Evolutionary conservation across 2,113 vertebrate species (phyloP), one percentile per base, ranked within the genome.

Genomic region (Chinchilla lanigera): DNA sequence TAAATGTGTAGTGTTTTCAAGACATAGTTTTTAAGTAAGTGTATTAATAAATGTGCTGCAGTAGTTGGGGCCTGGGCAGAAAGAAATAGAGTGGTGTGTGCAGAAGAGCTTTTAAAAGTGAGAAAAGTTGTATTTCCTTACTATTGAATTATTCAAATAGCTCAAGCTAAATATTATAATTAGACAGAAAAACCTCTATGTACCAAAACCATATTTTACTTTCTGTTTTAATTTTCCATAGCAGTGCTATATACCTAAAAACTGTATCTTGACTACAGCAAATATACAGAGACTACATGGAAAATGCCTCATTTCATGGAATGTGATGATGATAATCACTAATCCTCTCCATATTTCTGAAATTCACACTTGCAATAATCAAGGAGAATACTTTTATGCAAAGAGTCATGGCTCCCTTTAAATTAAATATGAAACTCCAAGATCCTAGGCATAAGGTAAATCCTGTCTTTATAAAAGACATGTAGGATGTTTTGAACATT

Each of bases 391-490:
- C 14, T 71, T 95, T 89, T 22, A 38, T 75, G 41, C 28, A 82
- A 47, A 90, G 5, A 38, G 3, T 86, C 41, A 38, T 54, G 22
- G 2, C 26, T 84, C 81, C 44, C 61, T 7, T 78, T 60, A 89
- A 71, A 28, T 71, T 80, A 54, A 80, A 65, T 56, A 84, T 61
- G n/a, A 87, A 88, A 96, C 16, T 5, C 65, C 35, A 63, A 56
- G 16, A 52, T 88, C 91, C 93, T 71, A 95, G 30, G 35, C 65
- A 88, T 65, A 96, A 97, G 89, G 30, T 73, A 44, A 93, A 71
- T 2, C 50, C 16, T 14, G 0, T 75, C 50, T 82, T n/a, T 61
- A 3, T 58, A 52, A 94, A 78, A 78, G 14, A 52, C 8, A 30
- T 50, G 47, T 80, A 54, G 77, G 54, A 35, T 35, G 52, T 54